Base-by-base conservation (phyloP, 2,797 vertebrate genomes). In the Orientallactaga sibirica region DNA sequence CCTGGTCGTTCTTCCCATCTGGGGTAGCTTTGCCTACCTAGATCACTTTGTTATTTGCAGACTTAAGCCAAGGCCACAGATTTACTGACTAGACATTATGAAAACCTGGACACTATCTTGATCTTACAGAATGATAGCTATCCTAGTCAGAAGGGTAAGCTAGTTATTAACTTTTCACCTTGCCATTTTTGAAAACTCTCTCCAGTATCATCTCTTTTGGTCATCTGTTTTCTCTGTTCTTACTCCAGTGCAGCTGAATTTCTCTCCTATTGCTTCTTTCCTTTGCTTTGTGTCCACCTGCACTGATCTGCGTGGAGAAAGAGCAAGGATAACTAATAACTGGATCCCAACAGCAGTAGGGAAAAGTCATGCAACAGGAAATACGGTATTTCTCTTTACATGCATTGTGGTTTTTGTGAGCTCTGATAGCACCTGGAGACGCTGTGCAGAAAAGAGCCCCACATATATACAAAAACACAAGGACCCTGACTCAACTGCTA, bases 31-130 rank as follows among this genome's bases (percentile, higher is more conserved):
- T 73, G 64, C 20, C 68, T 55, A 27, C 16, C 6, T 67, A 90
- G 29, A 75, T 93, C 64, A 79, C 41, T 88, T 29, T 81, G 22
- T 84, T 86, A 80, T 88, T 94, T 88, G 55, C 55, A 43, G 92
- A 80, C 58, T 25, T 91, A 91, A 94, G 37, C 62, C 48, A 77
- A 66, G 29, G 41, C 20, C 27, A 43, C 48, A 43, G 74, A 68
- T 78, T n/a, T 70, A 78, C 81, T 70, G 29, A 91, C 9, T 79
- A 93, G 73, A 94, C 92, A 88, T 41, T 24, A n/a, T 61, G 66
- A 78, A 90, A 84, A 74, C 70, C 43, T 88, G 74, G 48, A 48
- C 7, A 48, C 48, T 48, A 9, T 48, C 24, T 93, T 55, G 48
- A 80, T 76, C 37, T 89, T 70, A 86, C 27, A 19, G 83, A 88